Percentiles rank a stretch among this genome's conserved stretches.
Conservation (phyloP, 1,140 invertebrate species). For the Prorops nasuta region DNA sequence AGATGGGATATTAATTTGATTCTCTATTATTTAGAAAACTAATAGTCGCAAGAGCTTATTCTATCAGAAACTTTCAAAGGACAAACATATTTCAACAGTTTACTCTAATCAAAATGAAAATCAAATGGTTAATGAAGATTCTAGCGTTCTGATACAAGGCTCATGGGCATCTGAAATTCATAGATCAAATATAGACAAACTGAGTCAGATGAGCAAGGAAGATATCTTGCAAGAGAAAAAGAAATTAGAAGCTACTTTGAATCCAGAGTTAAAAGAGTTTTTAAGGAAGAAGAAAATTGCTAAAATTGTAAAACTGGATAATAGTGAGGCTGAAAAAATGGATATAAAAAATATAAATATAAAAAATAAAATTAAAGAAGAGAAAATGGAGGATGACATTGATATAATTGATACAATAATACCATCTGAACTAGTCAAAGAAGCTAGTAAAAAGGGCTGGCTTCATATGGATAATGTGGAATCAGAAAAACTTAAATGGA, state of each 20-base stretch:
- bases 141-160: constrained; percentile 21
- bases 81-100: background rate
- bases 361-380: constrained; percentile 12
- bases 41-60: constrained; percentile 33
- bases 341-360: background rate
- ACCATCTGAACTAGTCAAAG: constrained; percentile 62
- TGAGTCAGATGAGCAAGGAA: constrained; percentile 69
- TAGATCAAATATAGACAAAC: constrained; percentile 67
- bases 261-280: constrained; percentile 67
- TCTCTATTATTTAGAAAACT: constrained; percentile 16
- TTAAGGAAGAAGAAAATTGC: constrained; percentile 61
- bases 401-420: constrained; percentile 36
- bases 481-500: constrained; percentile 83
- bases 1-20: too few species aligned
- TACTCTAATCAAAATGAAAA: background rate
- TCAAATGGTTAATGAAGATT: background rate
- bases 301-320: constrained; percentile 18
- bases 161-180: constrained; percentile 63
- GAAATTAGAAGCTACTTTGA: constrained; percentile 64
- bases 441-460: constrained; percentile 69
- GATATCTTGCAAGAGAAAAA: constrained; percentile 76
- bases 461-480: constrained; percentile 80
- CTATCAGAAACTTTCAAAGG: constrained; percentile 21
- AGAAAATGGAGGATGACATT: constrained; percentile 9
- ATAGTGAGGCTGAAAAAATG: constrained; percentile 2